Conservation (phyloP, 2,113 vertebrate genomes). For the Haplochromis vanheusdeni region DNA sequence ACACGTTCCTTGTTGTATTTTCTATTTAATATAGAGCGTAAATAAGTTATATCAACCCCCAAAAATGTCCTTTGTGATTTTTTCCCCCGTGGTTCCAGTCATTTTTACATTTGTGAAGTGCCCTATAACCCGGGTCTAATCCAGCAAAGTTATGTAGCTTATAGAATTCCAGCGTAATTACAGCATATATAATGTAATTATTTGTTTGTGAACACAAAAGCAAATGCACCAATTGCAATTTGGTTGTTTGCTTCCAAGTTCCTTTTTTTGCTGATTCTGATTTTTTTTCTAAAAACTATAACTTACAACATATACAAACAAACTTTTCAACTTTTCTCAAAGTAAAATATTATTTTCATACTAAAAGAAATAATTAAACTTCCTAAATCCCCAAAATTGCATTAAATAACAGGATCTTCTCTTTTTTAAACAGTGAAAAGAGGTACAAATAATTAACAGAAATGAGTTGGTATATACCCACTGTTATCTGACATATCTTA, state of each 20-base stretch:
- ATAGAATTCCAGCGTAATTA: background rate
- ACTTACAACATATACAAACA: background rate
- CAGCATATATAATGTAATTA: background rate
- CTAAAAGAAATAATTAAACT: background rate
- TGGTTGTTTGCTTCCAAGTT: background rate
- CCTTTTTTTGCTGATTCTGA: background rate
- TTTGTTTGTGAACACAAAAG: background rate
- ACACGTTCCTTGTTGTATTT: background rate
- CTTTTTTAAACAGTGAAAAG: background rate
- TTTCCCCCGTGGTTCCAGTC: background rate
- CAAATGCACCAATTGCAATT: background rate
- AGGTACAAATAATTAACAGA: background rate
- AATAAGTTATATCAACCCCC: background rate
- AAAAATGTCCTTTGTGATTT: background rate
- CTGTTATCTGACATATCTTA: background rate
- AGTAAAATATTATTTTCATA: background rate
- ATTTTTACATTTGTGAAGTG: constrained; percentile 11
- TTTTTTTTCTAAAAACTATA: background rate
- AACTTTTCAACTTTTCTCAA: background rate
- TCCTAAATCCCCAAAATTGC: background rate
- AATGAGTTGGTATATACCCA: background rate
- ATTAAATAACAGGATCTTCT: background rate
- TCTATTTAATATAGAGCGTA: background rate
- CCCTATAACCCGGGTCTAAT: background rate
- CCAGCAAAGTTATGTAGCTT: constrained; percentile 13